A percentile compares a stretch with the other conserved stretches of the same genome.
These are phyloP conservation scores for Protomyctophum bolini DNA, from an alignment of 2,113 vertebrate species.

Conservation along the genomic window DNA sequence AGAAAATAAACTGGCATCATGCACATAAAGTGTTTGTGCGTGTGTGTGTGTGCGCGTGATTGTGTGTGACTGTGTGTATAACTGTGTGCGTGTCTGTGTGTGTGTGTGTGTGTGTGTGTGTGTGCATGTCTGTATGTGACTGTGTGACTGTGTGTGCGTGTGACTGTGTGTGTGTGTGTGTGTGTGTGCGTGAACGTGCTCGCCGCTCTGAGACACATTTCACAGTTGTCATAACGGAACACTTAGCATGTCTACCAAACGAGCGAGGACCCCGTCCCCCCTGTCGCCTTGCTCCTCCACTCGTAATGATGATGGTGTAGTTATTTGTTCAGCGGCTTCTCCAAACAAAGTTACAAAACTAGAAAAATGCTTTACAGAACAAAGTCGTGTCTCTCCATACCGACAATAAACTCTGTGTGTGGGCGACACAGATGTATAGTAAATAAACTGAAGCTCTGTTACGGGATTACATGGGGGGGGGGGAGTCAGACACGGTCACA, in stretches of 20 bases:
- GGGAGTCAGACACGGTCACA: neutral
- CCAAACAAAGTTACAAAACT: no score
- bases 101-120: no score
- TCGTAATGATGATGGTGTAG: neutral
- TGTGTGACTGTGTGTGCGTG: no score
- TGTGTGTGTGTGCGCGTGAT: neutral
- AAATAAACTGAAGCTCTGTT: neutral
- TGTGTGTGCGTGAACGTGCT: no score
- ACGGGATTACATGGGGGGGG: no score
- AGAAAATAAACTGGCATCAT: neutral
- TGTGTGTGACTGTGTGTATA: no score
- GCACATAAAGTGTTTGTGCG: constrained; percentile 1
- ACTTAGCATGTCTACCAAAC: constrained; percentile 27
- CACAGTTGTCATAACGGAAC: constrained; percentile 34
- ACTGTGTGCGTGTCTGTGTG: no score
- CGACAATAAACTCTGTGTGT: neutral
- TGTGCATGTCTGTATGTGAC: no score
- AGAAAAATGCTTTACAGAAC: no score
- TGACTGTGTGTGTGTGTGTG: no score
- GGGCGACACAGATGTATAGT: neutral
- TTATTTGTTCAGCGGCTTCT: no score
- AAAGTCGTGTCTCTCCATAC: no score
- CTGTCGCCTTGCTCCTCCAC: constrained; percentile 3
- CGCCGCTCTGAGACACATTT: constrained; percentile 14
- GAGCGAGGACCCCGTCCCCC: neutral